Percentiles rank a stretch among this genome's conserved stretches.
These are phyloP conservation scores for Nymphalis c-album DNA, from an alignment of 2,888 invertebrate genomes.

Conservation along the genomic window DNA sequence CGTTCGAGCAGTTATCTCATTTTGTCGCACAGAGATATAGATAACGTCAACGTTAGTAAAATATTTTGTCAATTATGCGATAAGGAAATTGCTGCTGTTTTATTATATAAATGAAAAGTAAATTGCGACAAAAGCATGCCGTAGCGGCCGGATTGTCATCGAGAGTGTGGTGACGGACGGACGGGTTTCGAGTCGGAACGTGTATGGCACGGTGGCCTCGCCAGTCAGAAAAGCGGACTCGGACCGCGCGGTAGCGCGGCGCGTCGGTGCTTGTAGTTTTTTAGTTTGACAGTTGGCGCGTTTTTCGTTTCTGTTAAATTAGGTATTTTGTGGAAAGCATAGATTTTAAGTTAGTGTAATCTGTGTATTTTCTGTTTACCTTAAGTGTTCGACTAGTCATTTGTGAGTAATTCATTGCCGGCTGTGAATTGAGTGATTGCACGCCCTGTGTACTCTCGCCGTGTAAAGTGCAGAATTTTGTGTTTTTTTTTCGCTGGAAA, in stretches of 20 bases:
- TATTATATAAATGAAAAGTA: slow-evolving; percentile 72
- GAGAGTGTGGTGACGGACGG: slow-evolving; percentile 52
- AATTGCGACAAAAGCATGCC: slow-evolving; percentile 64
- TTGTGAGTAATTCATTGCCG: slow-evolving; percentile 72
- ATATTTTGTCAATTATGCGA: slow-evolving; percentile 74
- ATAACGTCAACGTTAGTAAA: slow-evolving; percentile 67
- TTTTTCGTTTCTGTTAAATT: slow-evolving; percentile 74
- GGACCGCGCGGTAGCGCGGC: slow-evolving; percentile 75
- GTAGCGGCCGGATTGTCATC: slow-evolving; percentile 44
- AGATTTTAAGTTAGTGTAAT: slow-evolving; percentile 79
- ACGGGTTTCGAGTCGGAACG: slow-evolving; percentile 41
- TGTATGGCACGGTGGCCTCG: slow-evolving; percentile 49
- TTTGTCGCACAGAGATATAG: slow-evolving; percentile 77
- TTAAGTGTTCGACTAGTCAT: slow-evolving; percentile 73
- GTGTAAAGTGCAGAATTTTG: slow-evolving; percentile 73
- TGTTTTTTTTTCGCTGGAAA: slow-evolving; percentile 67
- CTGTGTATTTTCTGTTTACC: slow-evolving; percentile 76
- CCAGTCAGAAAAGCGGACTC: slow-evolving; percentile 79
- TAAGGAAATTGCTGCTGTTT: slow-evolving; percentile 64
- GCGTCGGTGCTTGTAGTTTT: slow-evolving; percentile 80
- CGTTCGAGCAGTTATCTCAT: slow-evolving; percentile 67
- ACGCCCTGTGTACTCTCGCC: slow-evolving; percentile 70
- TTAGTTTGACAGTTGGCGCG: slow-evolving; percentile 82
- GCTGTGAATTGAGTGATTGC: slow-evolving; percentile 75
- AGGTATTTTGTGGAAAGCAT: slow-evolving; percentile 74